Percentiles rank a stretch among this genome's conserved stretches.
These are phyloP conservation scores for Eilema sororculum DNA, from an alignment of 2,888 invertebrate genomes.

Conservation along the genomic window DNA sequence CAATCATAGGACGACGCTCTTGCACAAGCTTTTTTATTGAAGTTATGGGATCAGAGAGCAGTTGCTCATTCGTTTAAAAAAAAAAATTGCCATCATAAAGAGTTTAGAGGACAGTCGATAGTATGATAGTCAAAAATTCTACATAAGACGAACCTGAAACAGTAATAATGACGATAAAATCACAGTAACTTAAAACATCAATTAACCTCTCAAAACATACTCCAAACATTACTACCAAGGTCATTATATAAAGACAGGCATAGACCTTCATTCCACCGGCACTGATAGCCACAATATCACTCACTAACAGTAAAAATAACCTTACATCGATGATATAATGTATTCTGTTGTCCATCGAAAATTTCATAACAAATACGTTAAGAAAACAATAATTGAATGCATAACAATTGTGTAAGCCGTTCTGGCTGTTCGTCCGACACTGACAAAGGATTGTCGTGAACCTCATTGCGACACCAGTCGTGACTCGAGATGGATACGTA, in stretches of 20 bases:
- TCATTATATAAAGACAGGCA: neutral
- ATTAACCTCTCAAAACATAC: neutral
- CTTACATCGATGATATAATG: neutral
- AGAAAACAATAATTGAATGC: constrained; percentile 2
- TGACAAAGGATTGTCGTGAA: constrained; percentile 28
- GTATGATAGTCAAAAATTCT: too few relatives aligned
- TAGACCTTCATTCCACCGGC: neutral
- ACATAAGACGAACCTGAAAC: too few relatives aligned
- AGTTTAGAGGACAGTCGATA: too few relatives aligned
- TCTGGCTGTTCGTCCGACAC: neutral
- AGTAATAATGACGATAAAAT: too few relatives aligned
- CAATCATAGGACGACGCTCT: too few relatives aligned
- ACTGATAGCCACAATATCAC: neutral
- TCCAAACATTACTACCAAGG: neutral
- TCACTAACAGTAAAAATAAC: neutral
- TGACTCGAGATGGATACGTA: constrained; percentile 18
- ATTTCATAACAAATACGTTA: constrained; percentile 12
- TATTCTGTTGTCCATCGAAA: neutral
- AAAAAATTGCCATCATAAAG: too few relatives aligned
- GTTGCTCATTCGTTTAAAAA: too few relatives aligned
- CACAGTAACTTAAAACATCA: neutral
- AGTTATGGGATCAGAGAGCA: too few relatives aligned
- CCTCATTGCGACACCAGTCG: constrained; percentile 22
- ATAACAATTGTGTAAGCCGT: constrained; percentile 10
- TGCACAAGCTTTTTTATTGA: too few relatives aligned